Evolutionary conservation across 37 sponge, comb jelly and placozoan genomes (phyloP), one percentile per base, ranked within the genome.

Genomic region (Tethya wilhelma): DNA sequence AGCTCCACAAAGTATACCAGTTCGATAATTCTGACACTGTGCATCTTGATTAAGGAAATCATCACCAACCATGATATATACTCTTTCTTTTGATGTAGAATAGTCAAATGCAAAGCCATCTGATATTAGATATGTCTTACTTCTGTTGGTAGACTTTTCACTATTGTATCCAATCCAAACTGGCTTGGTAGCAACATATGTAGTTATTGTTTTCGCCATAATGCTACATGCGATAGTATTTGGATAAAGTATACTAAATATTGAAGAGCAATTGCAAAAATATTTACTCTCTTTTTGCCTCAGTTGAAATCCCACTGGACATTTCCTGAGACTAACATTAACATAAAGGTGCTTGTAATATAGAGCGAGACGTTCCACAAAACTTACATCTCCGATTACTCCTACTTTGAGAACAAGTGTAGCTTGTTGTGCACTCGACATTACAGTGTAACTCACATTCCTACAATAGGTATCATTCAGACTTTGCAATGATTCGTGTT

Each of bases 1-100:
- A 14, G 74, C 36, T 33, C 87, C 81, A 59, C 87, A 87, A 32
- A 80, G 59, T 28, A 87, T 64, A 9, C 81, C 81, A 17, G 75
- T 75, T 1, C 87, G 38, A 41, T 80, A 39, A 55, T 60, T 68
- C 17, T 6, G 25, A 74, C 87, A 87, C 69, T 87, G 87, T 23
- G 25, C 29, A 55, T 87, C 69, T 25, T 71, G 49, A 1, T 42
- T 12, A 4, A 62, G 38, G 26, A 26, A 20, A 22, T 31, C 39
- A 17, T 56, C 42, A 26, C 17, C 6, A 23, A 55, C 19, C 4
- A 55, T 6, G 4, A 39, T 49, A 8, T 44, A 6, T 17, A 19
- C 41, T 2, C 7, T 11, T 45, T 49, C 14, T 9, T 72, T 65
- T 44, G 29, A 12, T 30, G 22, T 55, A 36, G 70, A 80, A 57